Conservation (phyloP, 2,797 vertebrate species). For the Stomatorhinus walkeri region DNA sequence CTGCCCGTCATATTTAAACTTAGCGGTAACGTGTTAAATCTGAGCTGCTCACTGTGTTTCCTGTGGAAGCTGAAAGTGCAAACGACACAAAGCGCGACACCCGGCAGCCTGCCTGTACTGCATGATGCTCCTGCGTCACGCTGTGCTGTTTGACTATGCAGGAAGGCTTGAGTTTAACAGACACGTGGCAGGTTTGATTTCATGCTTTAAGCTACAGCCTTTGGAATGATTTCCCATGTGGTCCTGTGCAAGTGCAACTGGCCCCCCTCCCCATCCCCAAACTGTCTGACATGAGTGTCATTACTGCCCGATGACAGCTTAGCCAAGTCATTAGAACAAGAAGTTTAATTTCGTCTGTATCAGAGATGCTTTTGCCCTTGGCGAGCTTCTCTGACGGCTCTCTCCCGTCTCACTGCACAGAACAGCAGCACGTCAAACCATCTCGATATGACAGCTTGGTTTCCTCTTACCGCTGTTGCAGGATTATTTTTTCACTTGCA, state of each 20-base stretch:
- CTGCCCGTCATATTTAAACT: not conserved
- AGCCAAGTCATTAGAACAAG: conserved; percentile 40
- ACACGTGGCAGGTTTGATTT: conserved; percentile 12
- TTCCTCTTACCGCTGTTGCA: not conserved
- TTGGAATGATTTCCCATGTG: conserved; percentile 22
- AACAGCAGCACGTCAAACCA: not conserved
- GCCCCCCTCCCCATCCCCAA: not conserved
- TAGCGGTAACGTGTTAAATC: not conserved
- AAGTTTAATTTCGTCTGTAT: conserved; percentile 33
- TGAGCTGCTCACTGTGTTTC: not conserved
- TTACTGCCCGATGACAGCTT: conserved; percentile 32
- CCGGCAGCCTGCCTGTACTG: not conserved
- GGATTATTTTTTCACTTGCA: not conserved
- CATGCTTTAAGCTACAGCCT: conserved; percentile 6
- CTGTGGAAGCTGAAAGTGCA: not conserved
- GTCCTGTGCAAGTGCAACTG: not conserved
- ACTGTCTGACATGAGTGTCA: not conserved
- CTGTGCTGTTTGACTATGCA: conserved; percentile 1
- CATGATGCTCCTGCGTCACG: not conserved
- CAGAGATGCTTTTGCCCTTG: conserved; percentile 19
- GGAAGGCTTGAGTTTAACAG: not conserved
- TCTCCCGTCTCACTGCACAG: not conserved
- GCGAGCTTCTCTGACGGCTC: not conserved
- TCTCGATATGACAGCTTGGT: not conserved
- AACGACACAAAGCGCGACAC: not conserved